phyloP scores from a whole-genome alignment of 2,797 vertebrate species.

The Borostomias antarcticus region DNA sequence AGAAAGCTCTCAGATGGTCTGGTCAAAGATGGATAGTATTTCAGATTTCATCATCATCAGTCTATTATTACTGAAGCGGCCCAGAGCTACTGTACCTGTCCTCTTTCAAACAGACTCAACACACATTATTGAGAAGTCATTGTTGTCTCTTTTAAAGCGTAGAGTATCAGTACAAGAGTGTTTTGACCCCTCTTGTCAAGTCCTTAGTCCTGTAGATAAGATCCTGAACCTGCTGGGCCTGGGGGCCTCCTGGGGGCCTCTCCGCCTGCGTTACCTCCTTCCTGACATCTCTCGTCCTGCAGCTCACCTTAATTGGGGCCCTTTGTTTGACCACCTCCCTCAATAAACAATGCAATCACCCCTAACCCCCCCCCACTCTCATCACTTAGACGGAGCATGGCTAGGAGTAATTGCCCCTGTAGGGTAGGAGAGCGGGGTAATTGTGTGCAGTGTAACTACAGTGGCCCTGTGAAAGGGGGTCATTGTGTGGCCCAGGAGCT shows the following conservation, averaged over 20 bases:
- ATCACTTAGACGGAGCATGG: constrained; percentile 64
- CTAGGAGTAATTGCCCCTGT: constrained; percentile 77
- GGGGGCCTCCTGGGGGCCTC: too few species aligned
- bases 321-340: constrained; percentile 73
- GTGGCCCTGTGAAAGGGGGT: constrained; percentile 77
- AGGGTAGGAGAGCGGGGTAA: constrained; percentile 75
- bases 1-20: too few species aligned
- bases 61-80: too few species aligned
- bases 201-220: neutral
- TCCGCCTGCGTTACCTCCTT: too few species aligned
- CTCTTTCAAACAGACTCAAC: too few species aligned
- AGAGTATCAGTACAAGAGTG: too few species aligned
- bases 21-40: too few species aligned
- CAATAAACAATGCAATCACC: constrained; percentile 74
- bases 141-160: too few species aligned
- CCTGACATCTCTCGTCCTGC: constrained; percentile 44
- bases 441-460: constrained; percentile 79
- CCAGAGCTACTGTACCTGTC: too few species aligned
- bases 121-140: too few species aligned
- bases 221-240: neutral
- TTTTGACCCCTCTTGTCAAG: constrained; percentile 11
- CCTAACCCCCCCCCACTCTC: constrained; percentile 44
- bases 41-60: too few species aligned
- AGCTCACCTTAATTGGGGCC: constrained; percentile 62
- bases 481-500: constrained; percentile 76